Percentiles rank a stretch among this genome's conserved stretches.
Conservation (phyloP, 2,797 vertebrate species). For the Enteromius argenteus region DNA sequence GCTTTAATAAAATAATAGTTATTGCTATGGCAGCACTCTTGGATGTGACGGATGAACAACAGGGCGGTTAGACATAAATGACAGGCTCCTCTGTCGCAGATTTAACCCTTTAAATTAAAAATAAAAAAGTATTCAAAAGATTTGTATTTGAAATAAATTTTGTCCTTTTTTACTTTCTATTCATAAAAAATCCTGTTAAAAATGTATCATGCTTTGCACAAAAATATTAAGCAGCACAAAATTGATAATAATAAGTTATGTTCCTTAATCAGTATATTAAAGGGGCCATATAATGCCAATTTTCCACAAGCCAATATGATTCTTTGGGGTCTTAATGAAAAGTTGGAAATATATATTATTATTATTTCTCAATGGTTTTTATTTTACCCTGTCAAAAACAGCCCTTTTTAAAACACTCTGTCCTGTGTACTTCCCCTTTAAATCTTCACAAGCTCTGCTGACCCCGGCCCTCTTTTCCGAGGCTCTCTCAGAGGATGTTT, state of each 20-base stretch:
- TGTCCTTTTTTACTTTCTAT: neutral
- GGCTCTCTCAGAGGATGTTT: no score
- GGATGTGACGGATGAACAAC: neutral
- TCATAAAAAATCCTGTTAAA: neutral
- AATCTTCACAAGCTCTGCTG: no score
- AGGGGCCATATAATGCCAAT: no score
- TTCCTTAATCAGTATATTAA: neutral
- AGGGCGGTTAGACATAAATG: neutral
- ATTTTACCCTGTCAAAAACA: no score
- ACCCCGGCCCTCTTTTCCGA: no score
- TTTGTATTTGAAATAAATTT: neutral
- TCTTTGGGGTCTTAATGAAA: no score
- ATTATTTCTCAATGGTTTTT: no score
- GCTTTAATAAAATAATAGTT: slow-evolving; percentile 76
- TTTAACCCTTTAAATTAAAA: neutral
- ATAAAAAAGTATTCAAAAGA: neutral
- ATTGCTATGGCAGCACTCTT: slow-evolving; percentile 56
- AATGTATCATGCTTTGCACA: neutral
- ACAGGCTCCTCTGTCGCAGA: neutral
- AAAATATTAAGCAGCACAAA: neutral
- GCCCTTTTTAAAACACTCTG: no score
- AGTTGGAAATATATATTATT: no score
- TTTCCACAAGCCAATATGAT: no score
- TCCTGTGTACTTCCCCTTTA: no score
- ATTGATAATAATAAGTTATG: neutral